phyloP scores from a whole-genome alignment of 2,113 vertebrate genomes.

The Burhinus bistriatus region DNA sequence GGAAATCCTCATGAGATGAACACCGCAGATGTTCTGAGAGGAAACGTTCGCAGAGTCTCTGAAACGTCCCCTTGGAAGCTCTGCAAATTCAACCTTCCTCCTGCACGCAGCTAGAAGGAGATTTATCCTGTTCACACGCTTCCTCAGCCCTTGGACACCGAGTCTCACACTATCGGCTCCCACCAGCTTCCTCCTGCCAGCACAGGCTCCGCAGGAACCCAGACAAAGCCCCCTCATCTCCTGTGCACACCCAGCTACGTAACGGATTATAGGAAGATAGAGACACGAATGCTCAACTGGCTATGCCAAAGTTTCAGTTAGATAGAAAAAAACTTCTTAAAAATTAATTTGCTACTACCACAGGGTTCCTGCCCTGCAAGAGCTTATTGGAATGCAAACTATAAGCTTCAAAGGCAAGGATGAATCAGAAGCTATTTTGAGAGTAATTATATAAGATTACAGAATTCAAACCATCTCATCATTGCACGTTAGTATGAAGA shows the following conservation, averaged over 20 bases:
- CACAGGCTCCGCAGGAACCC: background rate
- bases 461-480: slow-evolving; percentile 46
- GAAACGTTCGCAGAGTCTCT: background rate
- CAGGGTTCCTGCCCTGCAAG: slow-evolving; percentile 29
- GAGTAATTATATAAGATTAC: slow-evolving; percentile 67
- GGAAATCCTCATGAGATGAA: background rate
- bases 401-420: slow-evolving; percentile 67
- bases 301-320: slow-evolving; percentile 4
- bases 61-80: background rate
- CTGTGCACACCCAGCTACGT: background rate
- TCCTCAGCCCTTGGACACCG: background rate
- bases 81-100: background rate
- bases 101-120: background rate
- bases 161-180: background rate
- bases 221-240: background rate
- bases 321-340: slow-evolving; percentile 26
- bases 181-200: background rate
- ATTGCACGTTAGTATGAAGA: background rate
- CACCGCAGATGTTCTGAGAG: background rate
- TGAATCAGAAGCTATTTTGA: slow-evolving; percentile 65
- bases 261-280: background rate
- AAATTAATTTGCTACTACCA: slow-evolving; percentile 59
- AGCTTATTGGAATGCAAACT: slow-evolving; percentile 52
- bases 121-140: background rate
- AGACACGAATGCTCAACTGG: background rate